A percentile compares a stretch with the other conserved stretches of the same genome.
phyloP scores from a whole-genome alignment of 2,797 vertebrate genomes.

The Agapornis canus region DNA sequence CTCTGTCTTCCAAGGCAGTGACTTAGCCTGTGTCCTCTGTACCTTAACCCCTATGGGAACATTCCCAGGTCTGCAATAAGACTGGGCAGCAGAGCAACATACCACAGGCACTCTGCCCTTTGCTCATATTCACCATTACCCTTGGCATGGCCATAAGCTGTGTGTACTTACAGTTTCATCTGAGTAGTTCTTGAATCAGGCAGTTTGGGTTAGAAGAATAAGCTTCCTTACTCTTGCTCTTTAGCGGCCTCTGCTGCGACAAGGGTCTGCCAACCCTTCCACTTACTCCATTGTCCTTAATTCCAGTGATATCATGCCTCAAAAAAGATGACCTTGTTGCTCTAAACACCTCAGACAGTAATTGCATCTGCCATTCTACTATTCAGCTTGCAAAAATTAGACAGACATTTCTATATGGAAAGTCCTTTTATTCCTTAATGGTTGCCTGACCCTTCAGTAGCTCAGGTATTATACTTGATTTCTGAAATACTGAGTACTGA shows the following conservation, averaged over 20 bases:
- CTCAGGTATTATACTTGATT: background rate
- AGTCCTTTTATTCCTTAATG: background rate
- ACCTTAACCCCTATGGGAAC: background rate
- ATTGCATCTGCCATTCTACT: background rate
- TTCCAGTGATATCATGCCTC: background rate
- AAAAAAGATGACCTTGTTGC: background rate
- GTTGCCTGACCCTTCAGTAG: background rate
- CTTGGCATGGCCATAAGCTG: background rate
- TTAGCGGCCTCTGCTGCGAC: background rate
- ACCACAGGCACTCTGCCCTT: background rate
- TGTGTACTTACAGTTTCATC: background rate
- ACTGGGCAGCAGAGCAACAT: background rate
- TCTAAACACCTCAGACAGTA: background rate
- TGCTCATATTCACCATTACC: background rate
- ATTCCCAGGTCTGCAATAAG: background rate
- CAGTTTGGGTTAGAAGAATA: background rate
- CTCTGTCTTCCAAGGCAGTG: background rate
- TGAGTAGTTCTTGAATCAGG: background rate
- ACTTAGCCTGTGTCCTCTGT: rapidly evolving
- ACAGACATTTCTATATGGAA: background rate
- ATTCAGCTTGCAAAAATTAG: background rate
- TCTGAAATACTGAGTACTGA: background rate
- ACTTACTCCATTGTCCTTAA: background rate
- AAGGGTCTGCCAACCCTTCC: background rate
- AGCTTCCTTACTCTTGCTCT: background rate